These are phyloP conservation scores for Battus philenor DNA, from an alignment of 1,140 invertebrate species.

Conservation along the genomic window DNA sequence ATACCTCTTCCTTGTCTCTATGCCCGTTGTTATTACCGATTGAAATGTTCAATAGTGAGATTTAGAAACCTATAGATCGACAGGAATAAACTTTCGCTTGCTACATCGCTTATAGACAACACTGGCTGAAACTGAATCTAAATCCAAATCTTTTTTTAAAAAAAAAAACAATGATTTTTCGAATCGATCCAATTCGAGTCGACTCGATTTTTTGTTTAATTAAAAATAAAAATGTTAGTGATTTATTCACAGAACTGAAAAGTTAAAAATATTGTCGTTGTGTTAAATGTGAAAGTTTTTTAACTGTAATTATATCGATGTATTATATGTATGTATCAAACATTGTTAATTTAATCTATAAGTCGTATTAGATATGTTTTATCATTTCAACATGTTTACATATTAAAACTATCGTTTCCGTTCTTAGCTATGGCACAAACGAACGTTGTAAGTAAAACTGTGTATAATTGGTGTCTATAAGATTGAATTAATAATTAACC, in stretches of 20 bases:
- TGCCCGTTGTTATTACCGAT: too few species aligned
- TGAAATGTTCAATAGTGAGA: too few species aligned
- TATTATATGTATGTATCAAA: conserved; percentile 67
- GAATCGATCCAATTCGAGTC: too few species aligned
- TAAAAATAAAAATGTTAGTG: conserved; percentile 61
- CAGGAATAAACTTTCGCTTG: too few species aligned
- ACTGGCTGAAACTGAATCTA: too few species aligned
- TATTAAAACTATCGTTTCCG: conserved; percentile 30
- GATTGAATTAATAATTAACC: conserved; percentile 39
- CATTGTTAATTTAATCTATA: conserved; percentile 67
- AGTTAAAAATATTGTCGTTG: conserved; percentile 72
- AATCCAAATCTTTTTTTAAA: too few species aligned
- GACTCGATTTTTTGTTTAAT: too few species aligned
- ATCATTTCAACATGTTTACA: conserved; percentile 29
- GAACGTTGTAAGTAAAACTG: conserved; percentile 35
- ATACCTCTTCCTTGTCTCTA: too few species aligned
- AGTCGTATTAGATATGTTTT: conserved; percentile 52
- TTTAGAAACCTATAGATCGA: too few species aligned
- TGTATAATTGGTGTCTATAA: conserved; percentile 70
- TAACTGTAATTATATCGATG: conserved; percentile 56
- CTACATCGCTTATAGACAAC: too few species aligned
- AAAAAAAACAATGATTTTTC: too few species aligned
- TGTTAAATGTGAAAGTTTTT: conserved; percentile 59
- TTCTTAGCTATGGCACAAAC: conserved; percentile 29
- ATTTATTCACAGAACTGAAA: conserved; percentile 73